Base-by-base conservation (phyloP, 2,888 invertebrate genomes). In the Polyploca ridens region DNA sequence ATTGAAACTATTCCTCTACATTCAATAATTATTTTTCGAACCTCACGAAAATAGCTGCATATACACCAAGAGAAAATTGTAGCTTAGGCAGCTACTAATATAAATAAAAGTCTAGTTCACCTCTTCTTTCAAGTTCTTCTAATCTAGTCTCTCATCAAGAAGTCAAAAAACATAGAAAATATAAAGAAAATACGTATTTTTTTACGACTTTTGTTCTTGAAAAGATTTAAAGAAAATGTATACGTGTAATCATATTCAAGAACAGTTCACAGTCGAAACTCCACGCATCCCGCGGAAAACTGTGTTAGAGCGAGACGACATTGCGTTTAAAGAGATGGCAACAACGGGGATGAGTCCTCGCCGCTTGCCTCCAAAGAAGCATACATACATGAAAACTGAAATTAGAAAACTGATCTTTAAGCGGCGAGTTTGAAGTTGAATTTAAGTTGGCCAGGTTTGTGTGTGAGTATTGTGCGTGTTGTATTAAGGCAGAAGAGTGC, bases 401-500 rank as follows among this genome's bases (percentile, higher is more conserved):
- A 27, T 13, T 0, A 33, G 13, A 77, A 70, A 71, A 68, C 57
- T 6, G 68, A 69, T 72, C 76, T 63, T 77, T 67, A 14, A 0
- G 0, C 0, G 0, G 0, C 0, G 2, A 0, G 0, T 1, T 33
- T 70, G 76, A 27, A 66, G 76, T 79, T 63, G 19, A 63, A 46
- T 70, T 71, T 78, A 0, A 54, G 0, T 64, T 66, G 59, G 1
- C 2, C 13, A 11, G 35, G 16, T 59, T 72, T 54, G 73, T 84
- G 82, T 89, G 87, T 89, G 89, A 87, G 89, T 83, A 89, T 88
- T 89, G 90, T 93, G 93, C 93, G 93, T 94, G 92, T 90, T 89
- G 87, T 93, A 93, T 89, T 89, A 93, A 90, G 92, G 90, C 89
- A 93, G 94, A 94, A 93, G 93, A 94, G 94, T 92, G 85, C 93